Evolutionary conservation across 2,797 vertebrate genomes (phyloP).

Genomic region (Forpus xanthops): DNA sequence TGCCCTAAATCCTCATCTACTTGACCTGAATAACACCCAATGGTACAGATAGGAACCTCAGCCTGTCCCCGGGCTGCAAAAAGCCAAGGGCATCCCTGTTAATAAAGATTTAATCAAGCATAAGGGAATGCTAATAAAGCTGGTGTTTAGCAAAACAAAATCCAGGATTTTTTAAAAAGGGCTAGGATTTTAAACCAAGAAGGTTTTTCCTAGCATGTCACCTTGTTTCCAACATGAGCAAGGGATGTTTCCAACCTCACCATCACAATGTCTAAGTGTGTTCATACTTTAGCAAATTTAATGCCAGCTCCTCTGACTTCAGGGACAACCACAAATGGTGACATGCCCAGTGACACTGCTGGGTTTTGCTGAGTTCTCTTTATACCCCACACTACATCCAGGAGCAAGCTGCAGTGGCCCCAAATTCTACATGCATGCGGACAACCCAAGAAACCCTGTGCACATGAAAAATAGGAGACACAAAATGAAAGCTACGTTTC

Average conservation of each 20-base stretch:
- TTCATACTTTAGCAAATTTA: background rate
- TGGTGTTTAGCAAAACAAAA: background rate
- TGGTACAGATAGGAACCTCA: background rate
- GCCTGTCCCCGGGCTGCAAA: background rate
- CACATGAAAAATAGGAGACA: accelerated
- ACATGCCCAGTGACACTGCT: background rate
- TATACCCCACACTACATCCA: background rate
- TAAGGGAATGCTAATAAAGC: background rate
- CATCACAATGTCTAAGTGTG: background rate
- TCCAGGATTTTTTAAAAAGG: background rate
- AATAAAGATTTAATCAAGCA: background rate
- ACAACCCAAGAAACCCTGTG: background rate
- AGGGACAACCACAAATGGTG: background rate
- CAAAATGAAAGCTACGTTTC: background rate
- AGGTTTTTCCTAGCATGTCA: accelerated
- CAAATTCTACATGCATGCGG: background rate
- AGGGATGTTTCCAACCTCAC: background rate
- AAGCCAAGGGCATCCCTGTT: background rate
- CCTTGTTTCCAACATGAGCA: background rate
- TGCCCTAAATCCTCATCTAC: background rate
- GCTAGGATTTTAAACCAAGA: background rate
- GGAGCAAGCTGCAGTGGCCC: background rate
- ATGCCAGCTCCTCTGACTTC: background rate
- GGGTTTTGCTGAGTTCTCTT: background rate
- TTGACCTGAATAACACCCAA: background rate